phyloP scores from a whole-genome alignment of 2,113 vertebrate genomes.

The Notiomystis cincta region DNA sequence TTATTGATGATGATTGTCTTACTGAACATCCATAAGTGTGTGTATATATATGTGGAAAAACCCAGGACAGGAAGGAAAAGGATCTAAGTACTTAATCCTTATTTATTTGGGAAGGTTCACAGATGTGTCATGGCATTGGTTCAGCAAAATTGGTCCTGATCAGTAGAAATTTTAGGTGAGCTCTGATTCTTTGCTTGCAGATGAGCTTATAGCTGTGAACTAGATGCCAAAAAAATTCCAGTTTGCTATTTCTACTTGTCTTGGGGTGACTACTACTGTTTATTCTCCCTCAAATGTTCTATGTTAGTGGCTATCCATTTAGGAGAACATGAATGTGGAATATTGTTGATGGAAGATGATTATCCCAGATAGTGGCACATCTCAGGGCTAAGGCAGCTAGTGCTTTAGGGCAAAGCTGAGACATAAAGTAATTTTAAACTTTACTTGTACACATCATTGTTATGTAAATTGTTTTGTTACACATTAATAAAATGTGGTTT shows the following conservation, averaged over 20 bases:
- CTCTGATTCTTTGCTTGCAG: neutral
- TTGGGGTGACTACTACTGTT: too few relatives aligned
- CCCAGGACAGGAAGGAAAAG: neutral
- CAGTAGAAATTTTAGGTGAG: neutral
- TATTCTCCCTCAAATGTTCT: neutral
- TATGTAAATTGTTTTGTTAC: constrained; percentile 34
- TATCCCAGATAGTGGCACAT: neutral
- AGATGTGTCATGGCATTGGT: neutral
- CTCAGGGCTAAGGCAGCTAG: neutral
- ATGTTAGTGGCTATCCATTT: neutral
- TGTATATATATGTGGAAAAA: neutral
- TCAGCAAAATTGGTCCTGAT: neutral
- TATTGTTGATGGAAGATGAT: neutral
- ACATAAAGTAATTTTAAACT: neutral
- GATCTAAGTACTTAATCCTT: neutral
- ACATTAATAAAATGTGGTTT: constrained; percentile 16
- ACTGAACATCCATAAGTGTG: accelerated
- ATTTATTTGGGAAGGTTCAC: neutral
- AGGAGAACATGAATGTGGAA: neutral
- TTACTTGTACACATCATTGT: neutral
- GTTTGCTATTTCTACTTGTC: neutral
- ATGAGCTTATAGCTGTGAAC: neutral
- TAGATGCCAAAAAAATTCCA: neutral
- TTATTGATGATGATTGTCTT: neutral
- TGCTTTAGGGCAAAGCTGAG: constrained; percentile 17